Evolutionary conservation across 2,797 vertebrate genomes (phyloP), one percentile per base, ranked within the genome.

Genomic region (Parauchenoglanis punctatus): DNA sequence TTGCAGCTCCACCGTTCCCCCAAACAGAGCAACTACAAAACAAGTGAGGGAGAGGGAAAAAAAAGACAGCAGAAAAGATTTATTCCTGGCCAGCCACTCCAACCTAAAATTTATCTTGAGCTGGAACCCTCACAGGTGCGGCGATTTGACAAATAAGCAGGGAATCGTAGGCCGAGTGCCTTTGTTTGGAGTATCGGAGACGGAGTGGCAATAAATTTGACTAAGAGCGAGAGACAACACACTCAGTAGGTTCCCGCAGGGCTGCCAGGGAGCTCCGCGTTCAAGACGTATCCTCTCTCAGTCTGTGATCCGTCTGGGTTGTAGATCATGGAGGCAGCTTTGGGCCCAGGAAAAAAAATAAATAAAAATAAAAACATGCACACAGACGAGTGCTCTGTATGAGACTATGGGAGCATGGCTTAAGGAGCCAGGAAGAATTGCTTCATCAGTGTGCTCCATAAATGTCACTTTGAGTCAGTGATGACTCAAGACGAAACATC

Each of bases 171-270:
- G 88, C 90, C 94, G 90, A 84, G 90, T 92, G 95, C 93, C 95
- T 97, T 96, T 96, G 97, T 96, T 95, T 94, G 94, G 94, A 86
- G 95, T 94, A 95, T 96, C 94, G 95, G 94, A 94, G 96, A 94
- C 94, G 95, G 96, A 96, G 93, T 92, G 94, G 95, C 93, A 97
- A 98, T 98, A 97, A 96, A 97, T 98, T 97, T 97, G 96, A 97
- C 96, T 97, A 95, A 96, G 96, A 96, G 94, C 93, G 94, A 95
- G 93, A 95, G 95, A 94, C 95, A 94, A 75, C 94, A 94, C 88
- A 94, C 96, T 96, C 94, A 91, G 92, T 89, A 78, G 91, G 93
- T 92, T 95, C 95, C 95, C 94, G 59, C 84, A 94, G 94, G 95
- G 93, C 92, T 93, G 86, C 92, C 90, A 92, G 88, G 88, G 90